phyloP scores from a whole-genome alignment of 92 coral and sea anemone species.

The Bergia puertoricense region DNA sequence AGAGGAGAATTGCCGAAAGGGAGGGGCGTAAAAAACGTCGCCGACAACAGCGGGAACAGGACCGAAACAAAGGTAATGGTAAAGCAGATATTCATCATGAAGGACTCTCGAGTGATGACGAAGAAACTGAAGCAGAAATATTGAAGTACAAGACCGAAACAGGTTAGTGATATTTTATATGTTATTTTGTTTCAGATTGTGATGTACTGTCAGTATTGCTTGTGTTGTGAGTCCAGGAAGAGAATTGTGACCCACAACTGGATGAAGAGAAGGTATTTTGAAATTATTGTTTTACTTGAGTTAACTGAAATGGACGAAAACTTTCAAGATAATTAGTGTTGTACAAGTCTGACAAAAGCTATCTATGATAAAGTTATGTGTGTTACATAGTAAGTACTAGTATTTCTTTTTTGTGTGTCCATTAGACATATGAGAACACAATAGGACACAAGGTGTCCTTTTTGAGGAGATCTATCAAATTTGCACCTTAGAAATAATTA shows the following conservation, averaged over 20 bases:
- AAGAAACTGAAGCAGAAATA: conserved; percentile 89
- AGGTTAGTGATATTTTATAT: conserved; percentile 58
- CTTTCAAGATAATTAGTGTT: too few species aligned
- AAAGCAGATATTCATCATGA: conserved; percentile 75
- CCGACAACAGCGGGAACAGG: conserved; percentile 79
- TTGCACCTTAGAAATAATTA: too few species aligned
- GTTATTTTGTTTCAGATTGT: conserved; percentile 36
- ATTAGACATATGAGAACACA: too few species aligned
- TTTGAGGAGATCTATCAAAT: too few species aligned
- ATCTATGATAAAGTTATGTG: too few species aligned
- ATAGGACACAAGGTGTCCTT: too few species aligned
- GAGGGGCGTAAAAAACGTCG: conserved; percentile 95
- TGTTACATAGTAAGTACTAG: too few species aligned
- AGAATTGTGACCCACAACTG: conserved; percentile 14
- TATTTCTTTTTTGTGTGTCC: too few species aligned
- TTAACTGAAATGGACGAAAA: not conserved
- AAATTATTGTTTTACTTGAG: not conserved
- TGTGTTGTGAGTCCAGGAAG: conserved; percentile 15
- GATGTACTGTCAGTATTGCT: conserved; percentile 22
- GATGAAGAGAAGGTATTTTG: conserved; percentile 34
- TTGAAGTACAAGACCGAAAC: conserved; percentile 83
- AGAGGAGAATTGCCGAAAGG: conserved; percentile 89
- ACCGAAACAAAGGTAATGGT: conserved; percentile 49
- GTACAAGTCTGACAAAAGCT: not conserved
- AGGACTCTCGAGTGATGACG: conserved; percentile 97